Evolutionary conservation across 2,888 invertebrate species (phyloP), one percentile per base, ranked within the genome.

Genomic region (Pycnomerus fuliginosus): DNA sequence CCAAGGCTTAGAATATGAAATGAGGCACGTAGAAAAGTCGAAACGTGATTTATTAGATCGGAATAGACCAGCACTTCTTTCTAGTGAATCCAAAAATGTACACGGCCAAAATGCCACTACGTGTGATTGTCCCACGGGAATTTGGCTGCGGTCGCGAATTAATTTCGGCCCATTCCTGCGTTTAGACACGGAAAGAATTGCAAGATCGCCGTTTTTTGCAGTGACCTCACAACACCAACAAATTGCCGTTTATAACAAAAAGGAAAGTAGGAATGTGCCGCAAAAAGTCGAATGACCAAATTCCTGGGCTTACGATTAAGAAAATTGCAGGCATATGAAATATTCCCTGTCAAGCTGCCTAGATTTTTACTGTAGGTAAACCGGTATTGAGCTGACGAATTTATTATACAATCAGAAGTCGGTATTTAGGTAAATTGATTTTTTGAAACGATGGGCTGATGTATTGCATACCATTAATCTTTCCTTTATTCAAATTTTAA

Each of bases 121-220:
- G 24, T 24, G 22, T 24, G 31, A 46, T 41, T 46, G 36, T 41
- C 41, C 46, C 41, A 46, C 46, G 46, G 40, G 45, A 45, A 40
- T 39, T 32, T 7, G 27, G 11, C 16, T 5, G 13, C 22, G 22
- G 15, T n/a, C 17, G 5, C 17, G 3, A 32, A 40, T 40, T 32
- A 38, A 38, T 45, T 37, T 37, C 15, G 36, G 32, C 34, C 34
- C 33, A 32, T 36, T 31, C 25, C 27, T 17, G 16, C 5, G 8
- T 37, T 39, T 39, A 16, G 32, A 27, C 35, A 20, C 38, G 38
- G 33, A 39, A 39, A 39, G 46, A 46, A 46, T 45, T 28, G 32
- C 38, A 34, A 24, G 25, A 22, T 24, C 29, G 28, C 29, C 22
- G 37, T 37, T 41, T 33, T 41, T 41, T 41, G 27, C 15, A 10